Percentiles rank a stretch among this genome's conserved stretches.
Conservation (phyloP, 1,140 invertebrate species). For the Chionoecetes opilio region DNA sequence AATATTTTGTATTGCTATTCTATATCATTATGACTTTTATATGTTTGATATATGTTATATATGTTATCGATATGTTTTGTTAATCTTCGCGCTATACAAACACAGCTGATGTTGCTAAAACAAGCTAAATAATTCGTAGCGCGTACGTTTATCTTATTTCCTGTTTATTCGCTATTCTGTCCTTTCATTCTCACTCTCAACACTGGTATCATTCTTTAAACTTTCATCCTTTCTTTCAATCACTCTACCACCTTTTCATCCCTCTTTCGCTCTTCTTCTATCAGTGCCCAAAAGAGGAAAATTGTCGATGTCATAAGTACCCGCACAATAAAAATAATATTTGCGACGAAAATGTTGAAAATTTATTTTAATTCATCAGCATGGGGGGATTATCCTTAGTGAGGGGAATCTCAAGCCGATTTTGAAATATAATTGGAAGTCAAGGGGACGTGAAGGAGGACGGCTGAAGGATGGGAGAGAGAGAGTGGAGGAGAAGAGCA, state of each 20-base stretch:
- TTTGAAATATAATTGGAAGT: constrained; percentile 31
- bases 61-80: too few species aligned
- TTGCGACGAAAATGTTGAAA: not conserved
- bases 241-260: not conserved
- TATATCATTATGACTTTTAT: too few species aligned
- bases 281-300: not conserved
- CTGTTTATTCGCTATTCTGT: not conserved
- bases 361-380: not conserved
- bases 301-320: not conserved
- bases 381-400: not conserved
- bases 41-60: too few species aligned
- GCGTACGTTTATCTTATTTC: too few species aligned
- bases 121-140: too few species aligned
- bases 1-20: too few species aligned
- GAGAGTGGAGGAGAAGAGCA: not conserved
- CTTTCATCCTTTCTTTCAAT: not conserved
- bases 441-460: not conserved
- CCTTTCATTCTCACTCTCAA: not conserved
- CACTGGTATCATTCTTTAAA: not conserved
- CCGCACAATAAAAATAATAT: not conserved
- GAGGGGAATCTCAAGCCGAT: not conserved
- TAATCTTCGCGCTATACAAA: too few species aligned
- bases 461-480: not conserved
- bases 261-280: not conserved
- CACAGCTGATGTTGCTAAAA: too few species aligned